These are phyloP conservation scores for Spilosoma lubricipeda DNA, from an alignment of 2,888 invertebrate genomes.

Conservation along the genomic window DNA sequence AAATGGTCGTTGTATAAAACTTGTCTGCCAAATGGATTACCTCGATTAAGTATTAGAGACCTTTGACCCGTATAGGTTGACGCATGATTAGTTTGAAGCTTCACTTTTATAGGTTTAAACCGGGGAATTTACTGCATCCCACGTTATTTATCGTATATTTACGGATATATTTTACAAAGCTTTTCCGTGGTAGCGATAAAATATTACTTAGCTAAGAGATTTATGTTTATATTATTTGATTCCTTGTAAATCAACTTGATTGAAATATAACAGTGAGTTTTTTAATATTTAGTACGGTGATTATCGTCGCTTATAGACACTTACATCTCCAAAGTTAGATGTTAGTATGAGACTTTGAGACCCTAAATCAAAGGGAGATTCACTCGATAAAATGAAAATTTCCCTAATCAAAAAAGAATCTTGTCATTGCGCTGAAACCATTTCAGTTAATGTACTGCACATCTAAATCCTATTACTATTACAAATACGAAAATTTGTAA, in stretches of 20 bases:
- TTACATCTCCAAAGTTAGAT: no score
- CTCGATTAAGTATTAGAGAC: slow-evolving; percentile 79
- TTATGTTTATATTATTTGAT: slow-evolving; percentile 25
- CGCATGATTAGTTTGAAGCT: slow-evolving; percentile 72
- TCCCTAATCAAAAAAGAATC: no score
- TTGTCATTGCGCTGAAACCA: not conserved
- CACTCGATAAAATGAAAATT: no score
- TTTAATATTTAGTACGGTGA: no score
- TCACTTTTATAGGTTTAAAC: slow-evolving; percentile 52
- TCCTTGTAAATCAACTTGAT: slow-evolving; percentile 6
- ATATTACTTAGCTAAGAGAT: slow-evolving; percentile 7
- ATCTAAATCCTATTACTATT: not conserved
- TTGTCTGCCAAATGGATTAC: slow-evolving; percentile 82
- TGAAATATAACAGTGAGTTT: not conserved
- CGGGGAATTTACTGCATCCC: slow-evolving; percentile 33
- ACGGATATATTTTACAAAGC: slow-evolving; percentile 38
- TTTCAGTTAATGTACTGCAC: not conserved
- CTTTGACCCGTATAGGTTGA: slow-evolving; percentile 77
- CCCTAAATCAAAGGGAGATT: no score
- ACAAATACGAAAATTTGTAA: no score
- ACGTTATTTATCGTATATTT: slow-evolving; percentile 25
- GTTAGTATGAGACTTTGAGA: no score
- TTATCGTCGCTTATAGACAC: no score
- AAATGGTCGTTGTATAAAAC: slow-evolving; percentile 70
- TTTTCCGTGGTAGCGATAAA: not conserved